Base-by-base conservation (phyloP, 1,140 invertebrate species). In the Bradynema listronoti region DNA sequence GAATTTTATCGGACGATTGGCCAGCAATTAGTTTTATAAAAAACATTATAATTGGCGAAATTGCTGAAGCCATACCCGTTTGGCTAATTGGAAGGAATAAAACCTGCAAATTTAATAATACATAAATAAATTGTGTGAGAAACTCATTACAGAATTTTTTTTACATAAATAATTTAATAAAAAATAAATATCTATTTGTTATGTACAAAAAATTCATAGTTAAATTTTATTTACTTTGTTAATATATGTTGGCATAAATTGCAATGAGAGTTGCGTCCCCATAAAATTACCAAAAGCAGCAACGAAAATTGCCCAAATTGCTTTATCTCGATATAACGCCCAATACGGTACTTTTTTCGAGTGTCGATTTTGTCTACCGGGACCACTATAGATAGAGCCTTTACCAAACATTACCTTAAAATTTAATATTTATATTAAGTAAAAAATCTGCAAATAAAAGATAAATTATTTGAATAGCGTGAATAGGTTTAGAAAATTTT, bases 41-140 rank as follows among this genome's bases (percentile, higher is more conserved):
- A 45, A 71, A 71, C 72, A 75, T 71, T 47, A 71, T 71, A 34
- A 72, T 29, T 9, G 71, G 67, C 4, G 71, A 72, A n/a, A 72
- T 34, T 33, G 68, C 68, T n/a, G 70, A 73, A 11, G 68, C 72
- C 30, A 74, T 60, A 4, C 68, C 68, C 29, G 68, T 71, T 33
- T 73, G 64, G 32, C 72, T 72, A 33, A 71, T 71, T 6, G 68
- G 68, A 30, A 69, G 33, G 63, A 61, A 61, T 7, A 69, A 58
- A 0, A 69, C 66, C 69, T 65, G 25, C 39, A 56, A 52, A 55
- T n/a, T n/a, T n/a, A n/a, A n/a, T n/a, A n/a, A n/a, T n/a, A n/a
- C n/a, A n/a, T n/a, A n/a, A n/a, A n/a, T n/a, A n/a, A n/a, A n/a
- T n/a, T n/a, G n/a, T n/a, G n/a, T n/a, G n/a, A n/a, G n/a, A n/a